phyloP scores from a whole-genome alignment of 1,140 invertebrate genomes.

The Zaprionus ghesquierei region DNA sequence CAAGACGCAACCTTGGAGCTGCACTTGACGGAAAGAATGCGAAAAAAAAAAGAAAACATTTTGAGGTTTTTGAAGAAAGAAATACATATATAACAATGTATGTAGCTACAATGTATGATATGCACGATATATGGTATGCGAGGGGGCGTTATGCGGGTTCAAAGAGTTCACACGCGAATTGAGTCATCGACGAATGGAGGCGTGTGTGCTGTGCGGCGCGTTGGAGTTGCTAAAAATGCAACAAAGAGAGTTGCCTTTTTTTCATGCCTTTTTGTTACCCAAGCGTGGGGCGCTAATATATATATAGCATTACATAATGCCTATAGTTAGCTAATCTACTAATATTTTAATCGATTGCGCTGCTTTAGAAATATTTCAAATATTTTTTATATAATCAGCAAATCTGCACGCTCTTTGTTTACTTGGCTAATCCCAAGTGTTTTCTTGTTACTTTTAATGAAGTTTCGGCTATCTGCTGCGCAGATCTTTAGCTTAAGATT shows the following conservation, averaged over 20 bases:
- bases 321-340: not conserved
- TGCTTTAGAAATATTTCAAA: too few relatives aligned
- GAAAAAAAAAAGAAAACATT: slow-evolving; percentile 14
- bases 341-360: not conserved
- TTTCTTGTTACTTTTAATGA: not conserved
- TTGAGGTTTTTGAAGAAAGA: slow-evolving; percentile 7
- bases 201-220: not conserved
- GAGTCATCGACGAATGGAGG: slow-evolving; percentile 23
- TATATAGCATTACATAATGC: not conserved
- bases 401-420: too few relatives aligned
- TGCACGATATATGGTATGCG: not conserved
- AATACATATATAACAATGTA: not conserved
- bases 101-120: not conserved
- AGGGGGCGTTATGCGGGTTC: slow-evolving; percentile 10
- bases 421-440: not conserved
- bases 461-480: not conserved
- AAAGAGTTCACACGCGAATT: slow-evolving; percentile 30
- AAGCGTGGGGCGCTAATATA: not conserved
- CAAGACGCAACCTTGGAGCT: slow-evolving; percentile 50
- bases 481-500: not conserved
- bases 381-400: too few relatives aligned
- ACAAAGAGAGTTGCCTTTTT: not conserved
- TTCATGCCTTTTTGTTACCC: not conserved
- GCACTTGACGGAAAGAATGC: slow-evolving; percentile 22
- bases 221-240: not conserved